These are phyloP conservation scores for Cerastis rubricosa DNA, from an alignment of 2,888 invertebrate species.

Conservation along the genomic window DNA sequence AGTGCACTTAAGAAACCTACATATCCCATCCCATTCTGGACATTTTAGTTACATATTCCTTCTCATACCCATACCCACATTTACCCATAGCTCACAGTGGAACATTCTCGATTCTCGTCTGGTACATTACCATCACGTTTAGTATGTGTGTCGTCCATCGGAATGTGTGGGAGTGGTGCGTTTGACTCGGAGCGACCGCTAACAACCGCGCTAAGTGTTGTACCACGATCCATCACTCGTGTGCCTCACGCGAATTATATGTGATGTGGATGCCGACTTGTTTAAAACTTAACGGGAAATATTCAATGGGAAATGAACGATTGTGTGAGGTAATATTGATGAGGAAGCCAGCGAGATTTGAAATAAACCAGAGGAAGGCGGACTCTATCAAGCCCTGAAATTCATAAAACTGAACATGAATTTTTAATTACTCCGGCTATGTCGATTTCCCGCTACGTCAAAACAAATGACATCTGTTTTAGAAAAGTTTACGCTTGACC, in stretches of 20 bases:
- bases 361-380: neutral
- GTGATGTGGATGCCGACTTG: conserved; percentile 8
- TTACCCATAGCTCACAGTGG: conserved; percentile 17
- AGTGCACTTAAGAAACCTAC: no score
- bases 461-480: no score
- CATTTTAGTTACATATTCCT: neutral
- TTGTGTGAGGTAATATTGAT: neutral
- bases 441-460: no score
- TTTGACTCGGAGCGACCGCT: conserved; percentile 53
- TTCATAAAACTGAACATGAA: neutral
- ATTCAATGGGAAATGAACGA: neutral
- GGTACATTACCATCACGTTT: conserved; percentile 52
- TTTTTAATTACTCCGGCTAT: no score
- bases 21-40: neutral
- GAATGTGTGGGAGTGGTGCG: conserved; percentile 84
- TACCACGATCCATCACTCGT: conserved; percentile 48
- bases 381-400: neutral
- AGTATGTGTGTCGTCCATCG: conserved; percentile 78
- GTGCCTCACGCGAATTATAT: conserved; percentile 44
- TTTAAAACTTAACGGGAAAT: conserved; percentile 25
- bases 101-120: conserved; percentile 35
- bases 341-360: neutral
- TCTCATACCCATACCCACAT: no score
- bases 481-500: no score
- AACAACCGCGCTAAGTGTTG: conserved; percentile 56